Base-by-base conservation (phyloP, 1,140 invertebrate genomes). In the Coboldia fuscipes region DNA sequence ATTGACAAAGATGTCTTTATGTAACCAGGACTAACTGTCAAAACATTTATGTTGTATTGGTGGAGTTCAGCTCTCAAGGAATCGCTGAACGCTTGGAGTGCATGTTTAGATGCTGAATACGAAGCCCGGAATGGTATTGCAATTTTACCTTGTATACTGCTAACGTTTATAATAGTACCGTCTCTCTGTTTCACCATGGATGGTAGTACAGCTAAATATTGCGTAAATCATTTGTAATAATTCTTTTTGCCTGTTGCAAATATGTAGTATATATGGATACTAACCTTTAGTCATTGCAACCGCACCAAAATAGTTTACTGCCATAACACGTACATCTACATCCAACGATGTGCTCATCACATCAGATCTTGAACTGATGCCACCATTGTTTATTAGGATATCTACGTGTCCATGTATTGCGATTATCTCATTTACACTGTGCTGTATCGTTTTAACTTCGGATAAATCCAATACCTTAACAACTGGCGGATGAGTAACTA, bases 31-130 rank as follows among this genome's bases (percentile, higher is more conserved):
- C 71, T 85, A 7, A 90, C 54, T 9, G 85, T 69, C 26, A 74
- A 76, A 3, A 96, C 75, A 48, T 73, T 63, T 32, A 96, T 66
- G 46, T 80, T 75, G 41, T 75, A 58, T 30, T 69, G 56, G 18
- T 59, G 50, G 42, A 92, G 62, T 66, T 92, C 86, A 16, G 83
- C 70, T 46, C 84, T 57, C 12, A 86, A 53, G n/a, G 66, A 66
- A 57, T 90, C 86, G 36, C 70, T 73, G 60, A 85, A 88, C 19
- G 81, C 83, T 62, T 88, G 80, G 13, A 93, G 46, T 3, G 92
- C 90, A 64, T 94, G 88, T 60, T 97, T 97, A 0, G 89, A 90
- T 14, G 89, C 86, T 38, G 76, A 68, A 64, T 97, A 93, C 3
- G 82, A 74, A 20, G 81, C 81, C 39, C 83, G 71, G 49, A 76